These are phyloP conservation scores for Sus scrofa DNA, from an alignment of 2,113 vertebrate genomes.

Conservation along the genomic window T2T-Sscrofa CM000826.6:42846501-42847000, in stretches of 20 bases:
- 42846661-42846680: background rate
- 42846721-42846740: background rate
- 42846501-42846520: background rate
- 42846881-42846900: background rate
- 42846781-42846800: background rate
- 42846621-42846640: background rate
- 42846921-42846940: background rate
- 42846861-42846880: background rate
- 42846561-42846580: accelerated
- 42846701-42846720: background rate
- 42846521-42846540: background rate
- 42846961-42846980: background rate
- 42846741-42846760: accelerated
- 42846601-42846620: background rate
- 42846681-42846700: background rate
- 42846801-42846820: background rate
- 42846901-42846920: background rate
- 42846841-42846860: background rate
- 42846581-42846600: background rate
- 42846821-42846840: background rate
- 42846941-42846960: background rate
- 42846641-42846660: background rate
- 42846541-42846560: accelerated
- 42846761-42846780: background rate
- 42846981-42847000: background rate